Evolutionary conservation across 2,797 vertebrate species (phyloP), one percentile per base, ranked within the genome.

Genomic region (Nothura maculosa): DNA sequence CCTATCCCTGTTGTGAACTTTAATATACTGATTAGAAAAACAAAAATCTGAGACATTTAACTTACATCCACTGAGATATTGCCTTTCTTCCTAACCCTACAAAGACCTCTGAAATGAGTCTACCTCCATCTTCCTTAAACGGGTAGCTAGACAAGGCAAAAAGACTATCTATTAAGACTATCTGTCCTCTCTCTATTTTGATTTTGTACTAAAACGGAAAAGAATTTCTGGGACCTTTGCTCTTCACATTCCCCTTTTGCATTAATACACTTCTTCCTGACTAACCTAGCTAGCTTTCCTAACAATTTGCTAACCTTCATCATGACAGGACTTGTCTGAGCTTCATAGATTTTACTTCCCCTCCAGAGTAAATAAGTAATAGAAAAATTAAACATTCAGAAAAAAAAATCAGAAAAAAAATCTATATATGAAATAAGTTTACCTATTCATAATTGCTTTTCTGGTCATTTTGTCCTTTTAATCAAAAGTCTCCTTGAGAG

Each of bases 31-130:
- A 38, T 50, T 28, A 68, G 1, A 50, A 11, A 43, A 43, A 13
- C 1, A 43, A 63, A 55, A 57, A 32, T 50, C 5, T 63, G 67
- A 22, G 10, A 43, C 42, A 43, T 9, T 4, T n/a, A 7, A 43
- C 11, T 4, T n/a, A 6, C 30, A 6, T 13, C 19, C 28, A n/a
- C 9, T 25, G 10, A 67, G 81, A 70, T 0, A 0, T 9, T 47
- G 1, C 1, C 6, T 14, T 9, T 77, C 10, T 69, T 27, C 25
- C 28, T 8, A 45, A 8, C 6, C 10, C 3, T 42, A 1, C n/a
- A 25, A 5, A 70, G 43, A 38, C 13, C 48, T 48, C 48, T 48
- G 48, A 25, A 22, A 48, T 24, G 48, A 25, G 22, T 24, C 24
- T 48, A 24, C 48, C 48, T 48, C 48, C 48, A 25, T 48, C 48